Evolutionary conservation across 1,140 invertebrate genomes (phyloP).

Genomic region (Notospermus geniculatus): DNA sequence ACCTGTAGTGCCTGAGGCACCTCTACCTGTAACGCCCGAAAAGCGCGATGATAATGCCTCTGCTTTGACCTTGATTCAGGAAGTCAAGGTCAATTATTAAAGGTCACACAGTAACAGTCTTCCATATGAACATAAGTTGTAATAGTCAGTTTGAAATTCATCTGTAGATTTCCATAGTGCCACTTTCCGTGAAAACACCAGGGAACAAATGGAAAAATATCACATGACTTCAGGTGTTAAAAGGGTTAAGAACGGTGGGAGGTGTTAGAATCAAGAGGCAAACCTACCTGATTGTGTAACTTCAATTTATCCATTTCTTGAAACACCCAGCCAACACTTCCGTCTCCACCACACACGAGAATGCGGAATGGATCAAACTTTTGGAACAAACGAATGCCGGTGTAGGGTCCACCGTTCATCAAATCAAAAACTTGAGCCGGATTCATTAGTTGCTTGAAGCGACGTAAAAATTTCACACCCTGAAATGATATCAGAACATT

Average conservation of each 20-base stretch:
- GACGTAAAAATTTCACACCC: constrained; percentile 91
- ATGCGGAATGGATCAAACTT: constrained; percentile 90
- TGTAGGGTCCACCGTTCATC: constrained; percentile 77
- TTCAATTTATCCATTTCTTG: constrained; percentile 85
- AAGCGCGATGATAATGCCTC: too few species aligned
- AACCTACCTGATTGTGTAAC: constrained; percentile 49
- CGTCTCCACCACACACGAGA: constrained; percentile 93
- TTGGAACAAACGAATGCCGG: constrained; percentile 91
- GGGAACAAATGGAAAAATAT: not conserved
- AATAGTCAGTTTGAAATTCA: too few species aligned
- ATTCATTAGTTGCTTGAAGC: constrained; percentile 94
- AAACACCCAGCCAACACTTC: constrained; percentile 94
- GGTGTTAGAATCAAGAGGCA: not conserved
- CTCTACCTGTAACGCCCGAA: too few species aligned
- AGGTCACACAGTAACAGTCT: too few species aligned
- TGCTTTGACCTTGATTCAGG: too few species aligned
- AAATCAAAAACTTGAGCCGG: constrained; percentile 98
- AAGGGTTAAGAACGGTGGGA: not conserved
- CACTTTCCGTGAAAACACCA: too few species aligned
- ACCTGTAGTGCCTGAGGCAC: too few species aligned
- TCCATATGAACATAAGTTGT: too few species aligned
- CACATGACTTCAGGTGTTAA: not conserved
- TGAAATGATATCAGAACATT: too few species aligned
- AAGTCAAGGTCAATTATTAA: too few species aligned
- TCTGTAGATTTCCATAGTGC: too few species aligned